These are phyloP conservation scores for Aphis craccivora DNA, from an alignment of 1,140 invertebrate species.

Conservation along the genomic window DNA sequence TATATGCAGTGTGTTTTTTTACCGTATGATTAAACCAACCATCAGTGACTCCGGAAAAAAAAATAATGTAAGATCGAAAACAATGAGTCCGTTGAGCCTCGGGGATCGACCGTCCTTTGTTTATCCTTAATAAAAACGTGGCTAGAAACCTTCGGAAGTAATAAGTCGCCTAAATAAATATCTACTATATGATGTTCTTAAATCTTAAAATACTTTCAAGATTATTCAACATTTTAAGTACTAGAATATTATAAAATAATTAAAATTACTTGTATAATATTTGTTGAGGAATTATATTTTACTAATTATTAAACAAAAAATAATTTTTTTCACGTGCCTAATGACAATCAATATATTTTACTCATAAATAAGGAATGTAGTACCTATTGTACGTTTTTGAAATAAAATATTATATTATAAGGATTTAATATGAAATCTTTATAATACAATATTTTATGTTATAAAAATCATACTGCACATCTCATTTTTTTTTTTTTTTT, in stretches of 20 bases:
- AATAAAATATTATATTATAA: not conserved
- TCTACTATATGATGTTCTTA: not conserved
- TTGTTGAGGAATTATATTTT: not conserved
- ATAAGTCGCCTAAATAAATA: not conserved
- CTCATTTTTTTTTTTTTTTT: too few species aligned
- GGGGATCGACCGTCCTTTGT: slow-evolving; percentile 2
- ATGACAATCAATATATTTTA: not conserved
- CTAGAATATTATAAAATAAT: not conserved
- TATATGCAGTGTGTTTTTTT: not conserved
- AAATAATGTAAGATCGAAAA: slow-evolving; percentile 22
- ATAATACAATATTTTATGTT: not conserved
- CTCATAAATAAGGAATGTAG: not conserved
- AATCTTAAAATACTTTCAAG: not conserved
- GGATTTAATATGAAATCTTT: not conserved
- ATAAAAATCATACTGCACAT: not conserved
- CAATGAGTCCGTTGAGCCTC: slow-evolving; percentile 29
- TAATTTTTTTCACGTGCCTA: not conserved
- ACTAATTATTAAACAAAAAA: not conserved
- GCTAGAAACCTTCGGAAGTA: slow-evolving; percentile 9
- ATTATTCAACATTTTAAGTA: not conserved
- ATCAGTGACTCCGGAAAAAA: not conserved
- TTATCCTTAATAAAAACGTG: not conserved
- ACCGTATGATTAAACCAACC: slow-evolving; percentile 34
- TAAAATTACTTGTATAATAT: not conserved
- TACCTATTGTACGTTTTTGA: not conserved